Conservation (phyloP, 2,797 vertebrate species). For the Enteromius radiatus region DNA sequence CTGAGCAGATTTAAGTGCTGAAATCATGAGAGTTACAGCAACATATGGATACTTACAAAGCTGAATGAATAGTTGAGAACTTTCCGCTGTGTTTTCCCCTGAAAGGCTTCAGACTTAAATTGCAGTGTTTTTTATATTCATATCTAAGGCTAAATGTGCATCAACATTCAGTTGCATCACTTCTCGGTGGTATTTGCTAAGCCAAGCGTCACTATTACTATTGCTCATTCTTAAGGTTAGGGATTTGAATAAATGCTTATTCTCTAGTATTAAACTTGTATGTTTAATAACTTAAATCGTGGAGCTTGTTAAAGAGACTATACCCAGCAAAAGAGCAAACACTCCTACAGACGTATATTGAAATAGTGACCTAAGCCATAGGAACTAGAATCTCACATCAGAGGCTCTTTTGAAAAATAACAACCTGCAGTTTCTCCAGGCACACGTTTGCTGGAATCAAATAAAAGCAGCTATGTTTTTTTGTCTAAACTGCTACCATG, state of each 20-base stretch:
- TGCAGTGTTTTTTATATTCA: background rate
- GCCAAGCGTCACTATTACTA: background rate
- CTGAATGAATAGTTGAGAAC: background rate
- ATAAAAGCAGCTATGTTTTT: background rate
- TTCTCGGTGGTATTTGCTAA: background rate
- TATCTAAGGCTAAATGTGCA: background rate
- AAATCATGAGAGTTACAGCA: constrained; percentile 14
- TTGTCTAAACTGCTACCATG: constrained; percentile 5
- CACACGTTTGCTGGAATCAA: background rate
- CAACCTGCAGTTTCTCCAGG: background rate
- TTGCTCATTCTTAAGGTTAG: too few species aligned
- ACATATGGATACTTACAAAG: constrained; percentile 7
- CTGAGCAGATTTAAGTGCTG: constrained; percentile 19
- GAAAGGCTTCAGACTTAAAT: constrained; percentile 16
- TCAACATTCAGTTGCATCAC: constrained; percentile 22
- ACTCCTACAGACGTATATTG: too few species aligned
- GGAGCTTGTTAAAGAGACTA: background rate
- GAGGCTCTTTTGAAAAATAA: background rate
- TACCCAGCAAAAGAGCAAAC: background rate
- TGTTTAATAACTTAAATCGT: background rate
- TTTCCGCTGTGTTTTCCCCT: background rate
- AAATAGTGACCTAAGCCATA: background rate
- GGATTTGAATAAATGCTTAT: background rate
- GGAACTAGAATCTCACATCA: background rate
- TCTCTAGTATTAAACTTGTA: background rate